phyloP scores from a whole-genome alignment of 1,140 invertebrate species.

The Euborellia annulipes region DNA sequence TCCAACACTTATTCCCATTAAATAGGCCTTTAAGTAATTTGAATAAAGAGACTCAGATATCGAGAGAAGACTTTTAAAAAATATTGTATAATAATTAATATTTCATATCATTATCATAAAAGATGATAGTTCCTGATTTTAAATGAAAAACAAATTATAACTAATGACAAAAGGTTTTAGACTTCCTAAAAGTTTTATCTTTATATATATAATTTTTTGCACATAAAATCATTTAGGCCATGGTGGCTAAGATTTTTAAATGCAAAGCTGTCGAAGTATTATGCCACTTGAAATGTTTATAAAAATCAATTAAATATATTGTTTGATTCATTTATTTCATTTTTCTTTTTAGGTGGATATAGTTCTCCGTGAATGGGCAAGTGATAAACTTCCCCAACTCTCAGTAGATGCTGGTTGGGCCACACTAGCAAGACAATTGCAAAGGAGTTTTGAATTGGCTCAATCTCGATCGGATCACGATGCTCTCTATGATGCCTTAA shows the following conservation, averaged over 20 bases:
- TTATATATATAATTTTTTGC: too few relatives aligned
- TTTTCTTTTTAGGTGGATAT: slow-evolving; percentile 57
- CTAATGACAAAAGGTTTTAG: too few relatives aligned
- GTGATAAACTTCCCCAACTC: slow-evolving; percentile 66
- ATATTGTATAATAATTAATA: too few relatives aligned
- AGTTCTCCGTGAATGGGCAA: slow-evolving; percentile 89
- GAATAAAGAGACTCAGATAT: too few relatives aligned
- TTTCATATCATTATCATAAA: too few relatives aligned
- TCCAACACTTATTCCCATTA: too few relatives aligned
- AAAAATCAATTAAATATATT: neutral
- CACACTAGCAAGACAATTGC: slow-evolving; percentile 73
- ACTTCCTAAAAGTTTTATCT: too few relatives aligned
- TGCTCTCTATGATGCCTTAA: slow-evolving; percentile 79
- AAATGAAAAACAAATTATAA: too few relatives aligned
- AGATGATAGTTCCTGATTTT: too few relatives aligned
- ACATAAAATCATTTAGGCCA: neutral
- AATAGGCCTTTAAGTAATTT: too few relatives aligned
- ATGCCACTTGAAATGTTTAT: neutral
- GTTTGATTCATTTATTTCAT: neutral
- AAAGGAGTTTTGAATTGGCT: slow-evolving; percentile 57
- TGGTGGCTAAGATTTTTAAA: neutral
- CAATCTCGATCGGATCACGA: slow-evolving; percentile 61
- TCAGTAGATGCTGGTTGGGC: slow-evolving; percentile 82
- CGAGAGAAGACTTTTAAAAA: too few relatives aligned
- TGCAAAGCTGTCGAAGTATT: neutral